A percentile compares a stretch with the other conserved stretches of the same genome.
These are phyloP conservation scores for Scaptomyza flava DNA, from an alignment of 2,888 invertebrate species.

Conservation along the genomic window DNA sequence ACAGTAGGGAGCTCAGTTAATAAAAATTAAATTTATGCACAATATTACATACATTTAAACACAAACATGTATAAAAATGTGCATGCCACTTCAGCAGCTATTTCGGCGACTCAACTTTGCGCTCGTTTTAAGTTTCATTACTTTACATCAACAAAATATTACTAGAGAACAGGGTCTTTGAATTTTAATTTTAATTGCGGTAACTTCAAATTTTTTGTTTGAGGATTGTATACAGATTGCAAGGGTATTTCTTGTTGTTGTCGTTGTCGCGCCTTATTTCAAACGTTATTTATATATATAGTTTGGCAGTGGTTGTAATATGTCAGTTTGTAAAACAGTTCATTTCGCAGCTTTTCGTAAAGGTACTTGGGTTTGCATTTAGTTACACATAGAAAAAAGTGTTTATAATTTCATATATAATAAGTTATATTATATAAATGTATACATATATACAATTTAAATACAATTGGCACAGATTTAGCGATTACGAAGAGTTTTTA, in stretches of 20 bases:
- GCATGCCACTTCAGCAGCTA: constrained; percentile 65
- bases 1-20: constrained; percentile 51
- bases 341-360: constrained; percentile 7
- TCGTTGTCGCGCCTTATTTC: neutral
- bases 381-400: constrained; percentile 43
- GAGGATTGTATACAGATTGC: constrained; percentile 56
- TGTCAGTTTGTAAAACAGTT: constrained; percentile 5
- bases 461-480: constrained; percentile 83
- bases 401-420: constrained; percentile 55
- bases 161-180: constrained; percentile 78
- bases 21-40: constrained; percentile 29
- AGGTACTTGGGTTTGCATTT: constrained; percentile 24
- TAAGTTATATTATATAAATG: constrained; percentile 28
- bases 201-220: constrained; percentile 2
- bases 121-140: constrained; percentile 73
- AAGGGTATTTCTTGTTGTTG: constrained; percentile 55
- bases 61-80: constrained; percentile 26
- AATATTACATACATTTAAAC: constrained; percentile 19
- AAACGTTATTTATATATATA: neutral
- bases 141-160: constrained; percentile 78
- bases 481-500: constrained; percentile 49
- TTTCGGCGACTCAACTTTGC: constrained; percentile 75
- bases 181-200: constrained; percentile 21
- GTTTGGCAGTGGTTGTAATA: neutral
- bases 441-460: constrained; percentile 52